A percentile compares a stretch with the other conserved stretches of the same genome.
These are phyloP conservation scores for Sarcophaga caerulescens DNA, from an alignment of 2,888 invertebrate genomes.

Conservation along the genomic window DNA sequence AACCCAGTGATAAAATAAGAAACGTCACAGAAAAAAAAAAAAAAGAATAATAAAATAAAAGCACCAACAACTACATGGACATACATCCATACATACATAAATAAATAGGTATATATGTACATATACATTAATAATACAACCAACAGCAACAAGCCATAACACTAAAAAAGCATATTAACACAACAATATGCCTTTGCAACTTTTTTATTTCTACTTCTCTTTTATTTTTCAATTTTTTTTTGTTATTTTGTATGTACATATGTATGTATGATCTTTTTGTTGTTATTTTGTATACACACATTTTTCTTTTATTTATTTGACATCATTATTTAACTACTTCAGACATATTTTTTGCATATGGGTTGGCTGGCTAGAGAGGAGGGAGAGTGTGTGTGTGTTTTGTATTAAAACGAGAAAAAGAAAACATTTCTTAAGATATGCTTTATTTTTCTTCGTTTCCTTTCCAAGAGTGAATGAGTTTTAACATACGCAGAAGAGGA, in stretches of 20 bases:
- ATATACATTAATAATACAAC: neutral
- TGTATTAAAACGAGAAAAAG: no score
- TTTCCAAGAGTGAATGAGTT: no score
- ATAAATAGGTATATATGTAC: no score
- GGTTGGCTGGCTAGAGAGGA: no score
- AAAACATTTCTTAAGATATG: no score
- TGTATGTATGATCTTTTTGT: neutral
- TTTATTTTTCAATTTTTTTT: neutral
- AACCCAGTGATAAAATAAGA: slow-evolving; percentile 65
- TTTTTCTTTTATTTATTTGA: slow-evolving; percentile 51
- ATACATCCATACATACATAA: slow-evolving; percentile 7
- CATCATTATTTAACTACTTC: slow-evolving; percentile 55
- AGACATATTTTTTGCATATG: slow-evolving; percentile 26
- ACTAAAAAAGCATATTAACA: no score
- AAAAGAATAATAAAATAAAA: slow-evolving; percentile 31
- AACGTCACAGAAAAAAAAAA: slow-evolving; percentile 41
- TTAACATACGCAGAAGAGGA: no score
- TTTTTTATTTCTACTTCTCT: slow-evolving; percentile 31
- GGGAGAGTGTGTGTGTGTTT: no score
- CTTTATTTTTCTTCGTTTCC: no score
- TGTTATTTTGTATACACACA: neutral
- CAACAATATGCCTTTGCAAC: slow-evolving; percentile 56
- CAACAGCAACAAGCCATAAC: no score
- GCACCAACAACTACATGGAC: slow-evolving; percentile 37
- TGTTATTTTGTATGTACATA: neutral